Conservation (phyloP, 1,140 invertebrate species). For the Drosophila melanica region DNA sequence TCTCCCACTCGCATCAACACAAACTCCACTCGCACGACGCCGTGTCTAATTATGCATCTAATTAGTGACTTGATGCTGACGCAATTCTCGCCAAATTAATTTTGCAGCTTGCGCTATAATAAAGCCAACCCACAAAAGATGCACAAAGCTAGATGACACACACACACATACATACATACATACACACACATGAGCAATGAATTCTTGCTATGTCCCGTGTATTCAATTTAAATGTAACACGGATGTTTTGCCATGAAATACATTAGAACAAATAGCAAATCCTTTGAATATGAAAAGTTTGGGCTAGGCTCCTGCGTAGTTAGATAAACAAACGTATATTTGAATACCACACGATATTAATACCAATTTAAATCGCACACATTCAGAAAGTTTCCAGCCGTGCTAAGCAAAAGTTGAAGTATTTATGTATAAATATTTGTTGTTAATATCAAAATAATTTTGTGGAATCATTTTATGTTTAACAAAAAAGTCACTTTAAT, state of each 20-base stretch:
- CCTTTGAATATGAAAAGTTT: not conserved
- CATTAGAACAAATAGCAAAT: not conserved
- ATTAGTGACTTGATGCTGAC: slow-evolving; percentile 68
- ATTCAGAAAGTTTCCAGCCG: too few species aligned
- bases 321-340: not conserved
- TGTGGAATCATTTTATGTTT: too few species aligned
- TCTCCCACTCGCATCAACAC: not conserved
- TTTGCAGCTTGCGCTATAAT: slow-evolving; percentile 60
- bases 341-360: too few species aligned
- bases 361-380: too few species aligned
- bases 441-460: too few species aligned
- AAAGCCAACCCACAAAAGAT: slow-evolving; percentile 59
- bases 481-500: too few species aligned
- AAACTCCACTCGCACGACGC: slow-evolving; percentile 23
- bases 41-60: slow-evolving; percentile 78
- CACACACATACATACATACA: not conserved
- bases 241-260: slow-evolving; percentile 32
- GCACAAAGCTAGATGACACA: slow-evolving; percentile 10
- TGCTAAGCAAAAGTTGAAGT: too few species aligned
- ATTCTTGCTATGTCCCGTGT: not conserved
- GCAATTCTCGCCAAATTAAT: slow-evolving; percentile 71
- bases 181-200: not conserved
- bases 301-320: not conserved
- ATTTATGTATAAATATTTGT: not conserved
- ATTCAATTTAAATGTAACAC: slow-evolving; percentile 48